These are phyloP conservation scores for Etheostoma nigrum DNA, from an alignment of 2,797 vertebrate species.

Conservation along the genomic window DNA sequence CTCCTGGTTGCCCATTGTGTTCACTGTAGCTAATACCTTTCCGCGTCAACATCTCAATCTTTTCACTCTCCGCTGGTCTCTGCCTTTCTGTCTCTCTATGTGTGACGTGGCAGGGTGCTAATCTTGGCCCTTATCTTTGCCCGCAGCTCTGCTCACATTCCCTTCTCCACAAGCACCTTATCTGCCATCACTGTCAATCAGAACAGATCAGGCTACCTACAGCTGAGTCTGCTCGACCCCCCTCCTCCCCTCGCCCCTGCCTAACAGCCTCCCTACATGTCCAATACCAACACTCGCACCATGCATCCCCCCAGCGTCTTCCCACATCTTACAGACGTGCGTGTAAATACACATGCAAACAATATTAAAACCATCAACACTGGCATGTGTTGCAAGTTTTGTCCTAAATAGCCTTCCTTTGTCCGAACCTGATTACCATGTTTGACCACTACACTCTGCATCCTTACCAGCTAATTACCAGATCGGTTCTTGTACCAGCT, in stretches of 20 bases:
- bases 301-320: slow-evolving; percentile 4
- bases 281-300: slow-evolving; percentile 41
- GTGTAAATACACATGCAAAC: background rate
- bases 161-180: slow-evolving; percentile 77
- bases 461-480: slow-evolving; percentile 55
- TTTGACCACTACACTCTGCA: slow-evolving; percentile 52
- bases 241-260: slow-evolving; percentile 31
- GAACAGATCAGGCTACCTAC: slow-evolving; percentile 80
- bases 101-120: slow-evolving; percentile 78
- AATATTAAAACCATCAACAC: background rate
- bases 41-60: slow-evolving; percentile 77
- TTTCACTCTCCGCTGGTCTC: slow-evolving; percentile 58
- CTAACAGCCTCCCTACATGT: slow-evolving; percentile 43
- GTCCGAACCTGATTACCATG: slow-evolving; percentile 38
- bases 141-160: slow-evolving; percentile 81
- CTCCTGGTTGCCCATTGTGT: slow-evolving; percentile 67
- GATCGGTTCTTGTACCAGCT: slow-evolving; percentile 47
- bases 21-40: slow-evolving; percentile 69
- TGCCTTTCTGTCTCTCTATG: slow-evolving; percentile 39
- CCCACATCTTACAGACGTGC: slow-evolving; percentile 3
- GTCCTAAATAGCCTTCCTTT: slow-evolving; percentile 8
- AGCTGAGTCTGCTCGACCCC: slow-evolving; percentile 67
- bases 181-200: slow-evolving; percentile 86
- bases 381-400: background rate
- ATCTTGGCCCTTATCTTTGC: slow-evolving; percentile 83